Percentiles rank a stretch among this genome's conserved stretches.
Conservation (phyloP, 2,888 invertebrate species). For the Zeuzera pyrina region DNA sequence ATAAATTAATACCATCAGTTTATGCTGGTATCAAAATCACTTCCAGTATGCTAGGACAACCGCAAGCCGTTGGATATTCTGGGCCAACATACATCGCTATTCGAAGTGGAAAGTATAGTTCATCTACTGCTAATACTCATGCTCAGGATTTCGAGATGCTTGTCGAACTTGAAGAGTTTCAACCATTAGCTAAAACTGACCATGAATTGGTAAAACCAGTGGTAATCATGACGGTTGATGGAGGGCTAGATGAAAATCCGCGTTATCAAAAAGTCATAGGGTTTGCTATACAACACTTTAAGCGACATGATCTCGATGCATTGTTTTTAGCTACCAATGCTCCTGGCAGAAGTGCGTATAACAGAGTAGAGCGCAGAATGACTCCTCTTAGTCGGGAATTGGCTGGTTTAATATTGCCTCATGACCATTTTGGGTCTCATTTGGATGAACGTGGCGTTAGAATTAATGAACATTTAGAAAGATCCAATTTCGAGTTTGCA, state of each 20-base stretch:
- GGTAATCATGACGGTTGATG: conserved; percentile 11
- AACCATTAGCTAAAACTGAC: too few species aligned
- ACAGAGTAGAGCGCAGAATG: conserved; percentile 15
- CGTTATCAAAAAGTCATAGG: conserved; percentile 12
- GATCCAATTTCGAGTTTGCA: conserved; percentile 7
- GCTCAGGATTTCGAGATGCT: neutral
- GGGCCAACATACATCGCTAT: conserved; percentile 5
- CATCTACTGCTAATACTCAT: conserved; percentile 9
- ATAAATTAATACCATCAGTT: conserved; percentile 1
- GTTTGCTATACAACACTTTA: conserved; percentile 13
- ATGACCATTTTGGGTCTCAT: conserved; percentile 10
- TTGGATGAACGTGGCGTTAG: conserved; percentile 18
- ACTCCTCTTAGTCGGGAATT: conserved; percentile 15
- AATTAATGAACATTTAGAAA: conserved; percentile 26
- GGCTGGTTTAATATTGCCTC: conserved; percentile 12
- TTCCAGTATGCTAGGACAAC: neutral
- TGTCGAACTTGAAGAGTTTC: conserved; percentile 5
- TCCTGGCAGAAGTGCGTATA: conserved; percentile 26
- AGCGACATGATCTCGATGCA: conserved; percentile 15
- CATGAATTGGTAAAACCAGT: conserved; percentile 16
- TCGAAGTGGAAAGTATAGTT: conserved; percentile 15
- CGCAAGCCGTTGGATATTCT: neutral
- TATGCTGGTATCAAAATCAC: neutral
- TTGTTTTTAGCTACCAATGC: conserved; percentile 29
- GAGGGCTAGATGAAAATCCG: conserved; percentile 12